These are phyloP conservation scores for Sicus ferrugineus DNA, from an alignment of 2,888 invertebrate species.

Conservation along the genomic window DNA sequence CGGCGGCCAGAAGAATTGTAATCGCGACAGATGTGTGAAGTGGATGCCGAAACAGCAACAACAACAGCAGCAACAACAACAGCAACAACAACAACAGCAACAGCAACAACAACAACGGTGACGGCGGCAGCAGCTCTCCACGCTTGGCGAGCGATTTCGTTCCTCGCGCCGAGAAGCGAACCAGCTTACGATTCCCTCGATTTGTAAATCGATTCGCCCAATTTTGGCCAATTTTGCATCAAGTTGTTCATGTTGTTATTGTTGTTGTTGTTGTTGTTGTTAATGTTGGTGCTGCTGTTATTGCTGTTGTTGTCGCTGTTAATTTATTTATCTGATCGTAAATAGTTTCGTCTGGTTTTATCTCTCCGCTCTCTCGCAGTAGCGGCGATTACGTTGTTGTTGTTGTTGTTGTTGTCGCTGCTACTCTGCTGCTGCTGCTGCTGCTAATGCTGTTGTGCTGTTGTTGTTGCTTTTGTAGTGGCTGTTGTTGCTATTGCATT, in stretches of 20 bases:
- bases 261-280: not conserved
- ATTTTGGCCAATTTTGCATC: slow-evolving; percentile 18
- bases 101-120: not conserved
- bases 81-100: not conserved
- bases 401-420: slow-evolving; percentile 1
- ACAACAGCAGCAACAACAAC: not conserved
- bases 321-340: not conserved
- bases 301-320: not conserved
- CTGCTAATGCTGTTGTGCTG: too few species aligned
- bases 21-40: not conserved
- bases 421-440: not conserved
- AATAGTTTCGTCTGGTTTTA: not conserved
- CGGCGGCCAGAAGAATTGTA: not conserved
- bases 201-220: slow-evolving; percentile 11
- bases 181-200: not conserved
- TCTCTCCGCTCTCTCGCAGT: not conserved
- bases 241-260: too few species aligned
- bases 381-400: not conserved
- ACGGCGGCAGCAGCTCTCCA: slow-evolving; percentile 6
- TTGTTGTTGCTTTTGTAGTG: too few species aligned
- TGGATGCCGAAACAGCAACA: not conserved
- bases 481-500: too few species aligned
- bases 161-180: too few species aligned
- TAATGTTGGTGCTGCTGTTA: too few species aligned
- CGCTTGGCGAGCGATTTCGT: too few species aligned